Base-by-base conservation (phyloP, 2,797 vertebrate genomes). In the Anabas testudineus region DNA sequence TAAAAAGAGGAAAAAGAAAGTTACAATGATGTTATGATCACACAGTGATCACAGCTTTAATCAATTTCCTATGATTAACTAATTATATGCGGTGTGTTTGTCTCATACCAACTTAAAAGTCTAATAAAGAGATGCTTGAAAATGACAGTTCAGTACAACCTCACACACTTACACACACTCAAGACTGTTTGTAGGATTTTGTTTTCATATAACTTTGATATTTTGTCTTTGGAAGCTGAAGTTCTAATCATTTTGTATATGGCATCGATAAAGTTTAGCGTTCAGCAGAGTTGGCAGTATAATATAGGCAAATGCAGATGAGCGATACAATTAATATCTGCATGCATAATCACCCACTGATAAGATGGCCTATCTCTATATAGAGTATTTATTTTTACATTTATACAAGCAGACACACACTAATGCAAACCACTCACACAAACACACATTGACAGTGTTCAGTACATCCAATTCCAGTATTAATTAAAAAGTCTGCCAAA, bases 401-500 rank as follows among this genome's bases (percentile, higher is more conserved):
- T 78, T 73, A 37, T 54, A 76, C 67, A 82, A 62, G 61, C 24
- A 74, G 39, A 54, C 39, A 49, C 49, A 42, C 30, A 59, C 16
- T 13, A 12, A 75, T 16, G 26, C 3, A 0, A 36, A 15, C 56
- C 55, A 59, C 30, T 57, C 66, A 74, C 43, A 60, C 49, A 58
- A 21, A 69, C 42, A 52, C 21, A 67, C 32, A 61, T 26, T 67
- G 54, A 67, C 42, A 81, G 51, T 58, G 51, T 48, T 80, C 65
- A 76, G 54, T 70, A 58, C 32, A 76, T 61, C 79, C 21, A 58
- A 51, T 79, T 71, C 82, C 59, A 72, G 39, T 70, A 74, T 56
- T 67, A 80, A 78, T 81, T 52, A 74, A 83, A 80, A 76, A 59
- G 45, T 67, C 58, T 60, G 57, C 78, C 67, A 74, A 78, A 71